Evolutionary conservation across 2,888 invertebrate species (phyloP), one percentile per base, ranked within the genome.

Genomic region (Acleris sparsana): DNA sequence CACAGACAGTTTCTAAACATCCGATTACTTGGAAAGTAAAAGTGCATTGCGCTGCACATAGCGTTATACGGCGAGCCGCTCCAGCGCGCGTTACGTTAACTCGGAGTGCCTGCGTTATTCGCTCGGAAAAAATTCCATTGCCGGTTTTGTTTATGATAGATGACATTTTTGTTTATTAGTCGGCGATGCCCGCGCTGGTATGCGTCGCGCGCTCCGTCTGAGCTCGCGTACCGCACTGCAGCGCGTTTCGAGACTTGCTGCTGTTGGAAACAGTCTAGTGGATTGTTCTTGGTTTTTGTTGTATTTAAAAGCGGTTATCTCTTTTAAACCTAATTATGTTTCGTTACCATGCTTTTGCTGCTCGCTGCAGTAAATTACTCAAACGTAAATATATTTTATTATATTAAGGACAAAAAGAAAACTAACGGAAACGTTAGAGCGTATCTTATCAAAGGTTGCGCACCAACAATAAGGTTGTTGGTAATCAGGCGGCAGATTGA

Each of bases 311-410:
- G 79, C 81, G 84, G 80, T 86, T 85, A 87, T 84, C 84, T 77
- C 75, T 74, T 74, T 75, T 73, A 77, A 46, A 46, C 46, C 74
- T 75, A 77, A 83, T 84, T 86, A 87, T 82, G 82, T 80, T 83
- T 83, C 82, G 89, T 90, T 89, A 90, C 89, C 88, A 88, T 85
- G 83, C 80, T 79, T 57, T 65, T 61, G 60, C 62, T 57, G 25
- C 52, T 60, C 25, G 43, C 49, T 56, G 52, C 52, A 57, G 57
- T 48, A 53, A 39, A 25, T 57, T 62, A 62, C 58, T 62, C 53
- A 53, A 53, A 49, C 11, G 18, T 57, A 44, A 44, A 46, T 55
- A 17, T 62, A 58, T 53, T 62, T 58, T 58, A 58, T 65, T 56
- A 6, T 25, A 20, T 25, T 46, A 48, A 53, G n/a, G 43, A 44